Conservation (phyloP, 2,888 invertebrate species). For the Zaprionus lineosus region DNA sequence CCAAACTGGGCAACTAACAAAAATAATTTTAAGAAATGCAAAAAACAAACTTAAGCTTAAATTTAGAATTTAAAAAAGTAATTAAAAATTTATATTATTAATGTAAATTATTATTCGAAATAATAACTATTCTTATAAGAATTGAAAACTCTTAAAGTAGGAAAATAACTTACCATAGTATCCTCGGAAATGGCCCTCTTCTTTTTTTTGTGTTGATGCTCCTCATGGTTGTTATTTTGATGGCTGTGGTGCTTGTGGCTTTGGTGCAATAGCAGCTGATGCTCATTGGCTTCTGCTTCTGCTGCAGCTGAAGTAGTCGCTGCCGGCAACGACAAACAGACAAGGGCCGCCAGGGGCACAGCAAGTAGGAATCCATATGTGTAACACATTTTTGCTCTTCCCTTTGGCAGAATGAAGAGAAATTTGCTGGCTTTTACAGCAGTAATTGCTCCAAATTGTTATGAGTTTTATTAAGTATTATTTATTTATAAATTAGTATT, state of each 20-base stretch:
- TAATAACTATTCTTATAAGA: neutral
- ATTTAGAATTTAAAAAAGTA: too few relatives aligned
- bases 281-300: slow-evolving; percentile 8
- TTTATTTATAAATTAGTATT: slow-evolving; percentile 2
- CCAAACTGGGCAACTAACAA: too few relatives aligned
- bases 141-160: neutral
- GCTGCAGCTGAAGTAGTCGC: neutral
- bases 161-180: slow-evolving; percentile 46
- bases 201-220: slow-evolving; percentile 7
- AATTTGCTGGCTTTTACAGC: slow-evolving; percentile 27
- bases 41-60: too few relatives aligned
- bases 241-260: slow-evolving; percentile 27
- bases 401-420: slow-evolving; percentile 9
- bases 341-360: slow-evolving; percentile 5
- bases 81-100: too few relatives aligned
- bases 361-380: slow-evolving; percentile 40
- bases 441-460: slow-evolving; percentile 21
- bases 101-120: neutral
- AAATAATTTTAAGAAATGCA: too few relatives aligned
- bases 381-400: slow-evolving; percentile 47
- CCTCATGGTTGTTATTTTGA: slow-evolving; percentile 10
- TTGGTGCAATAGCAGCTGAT: slow-evolving; percentile 26
- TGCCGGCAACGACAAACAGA: neutral
- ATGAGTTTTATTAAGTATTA: too few relatives aligned
- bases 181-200: slow-evolving; percentile 53